phyloP scores from a whole-genome alignment of 2,797 vertebrate genomes.

The Falco rusticolus region DNA sequence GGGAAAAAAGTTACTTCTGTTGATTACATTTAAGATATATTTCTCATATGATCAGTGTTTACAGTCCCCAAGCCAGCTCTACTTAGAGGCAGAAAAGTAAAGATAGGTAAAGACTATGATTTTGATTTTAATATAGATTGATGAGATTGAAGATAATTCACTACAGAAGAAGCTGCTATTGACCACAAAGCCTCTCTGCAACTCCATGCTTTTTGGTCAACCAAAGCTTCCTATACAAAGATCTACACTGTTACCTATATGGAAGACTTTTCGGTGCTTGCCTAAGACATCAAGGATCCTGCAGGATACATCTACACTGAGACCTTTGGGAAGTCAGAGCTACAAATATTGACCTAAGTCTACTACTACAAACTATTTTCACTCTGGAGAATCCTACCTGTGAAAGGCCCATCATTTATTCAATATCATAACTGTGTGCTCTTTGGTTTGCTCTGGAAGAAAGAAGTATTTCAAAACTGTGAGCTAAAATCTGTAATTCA shows the following conservation, averaged over 20 bases:
- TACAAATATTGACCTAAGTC: neutral
- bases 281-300: neutral
- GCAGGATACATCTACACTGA: neutral
- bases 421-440: neutral
- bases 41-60: neutral
- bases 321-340: neutral
- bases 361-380: neutral
- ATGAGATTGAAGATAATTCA: neutral
- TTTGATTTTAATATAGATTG: neutral
- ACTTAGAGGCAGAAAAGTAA: neutral
- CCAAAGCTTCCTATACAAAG: neutral
- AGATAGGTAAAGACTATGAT: neutral
- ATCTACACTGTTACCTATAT: neutral
- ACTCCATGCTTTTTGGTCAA: neutral
- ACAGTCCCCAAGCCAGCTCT: neutral
- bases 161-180: neutral
- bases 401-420: neutral
- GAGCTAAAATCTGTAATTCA: neutral
- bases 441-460: neutral
- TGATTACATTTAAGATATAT: neutral
- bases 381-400: neutral
- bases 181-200: neutral
- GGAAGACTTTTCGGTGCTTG: neutral
- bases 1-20: neutral
- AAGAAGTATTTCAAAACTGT: neutral